A percentile compares a stretch with the other conserved stretches of the same genome.
phyloP scores from a whole-genome alignment of 1,140 invertebrate species.

The Drosophila subobscura region DNA sequence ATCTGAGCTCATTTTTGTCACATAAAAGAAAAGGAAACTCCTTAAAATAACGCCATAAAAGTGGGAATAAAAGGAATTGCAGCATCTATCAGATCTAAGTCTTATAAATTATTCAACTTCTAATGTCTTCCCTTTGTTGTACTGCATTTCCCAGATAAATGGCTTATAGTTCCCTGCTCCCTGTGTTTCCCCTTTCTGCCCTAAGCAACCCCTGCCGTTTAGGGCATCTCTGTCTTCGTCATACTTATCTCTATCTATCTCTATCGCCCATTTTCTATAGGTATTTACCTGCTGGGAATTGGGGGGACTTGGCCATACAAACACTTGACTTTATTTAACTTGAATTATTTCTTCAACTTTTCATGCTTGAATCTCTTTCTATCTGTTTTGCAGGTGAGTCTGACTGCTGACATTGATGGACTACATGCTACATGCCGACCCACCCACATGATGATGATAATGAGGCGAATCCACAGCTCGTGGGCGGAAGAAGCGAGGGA shows the following conservation, averaged over 20 bases:
- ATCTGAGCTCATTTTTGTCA: too few species aligned
- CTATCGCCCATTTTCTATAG: constrained; percentile 35
- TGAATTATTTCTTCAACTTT: constrained; percentile 46
- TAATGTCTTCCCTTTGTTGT: too few species aligned
- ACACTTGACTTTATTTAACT: constrained; percentile 59
- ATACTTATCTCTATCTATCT: background rate
- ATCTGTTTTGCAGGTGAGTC: constrained; percentile 68
- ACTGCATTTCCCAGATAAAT: too few species aligned
- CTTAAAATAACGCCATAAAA: too few species aligned
- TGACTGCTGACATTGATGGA: constrained; percentile 69
- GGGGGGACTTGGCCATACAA: constrained; percentile 17
- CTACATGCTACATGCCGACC: constrained; percentile 33
- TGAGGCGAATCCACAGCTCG: constrained; percentile 8
- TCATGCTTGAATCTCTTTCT: constrained; percentile 12
- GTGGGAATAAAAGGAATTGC: too few species aligned
- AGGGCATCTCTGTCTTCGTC: background rate
- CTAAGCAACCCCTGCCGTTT: background rate
- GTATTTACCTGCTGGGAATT: constrained; percentile 42
- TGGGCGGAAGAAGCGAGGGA: too few species aligned
- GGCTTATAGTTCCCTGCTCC: too few species aligned
- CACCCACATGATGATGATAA: constrained; percentile 21
- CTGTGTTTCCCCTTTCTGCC: background rate
- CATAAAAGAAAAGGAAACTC: too few species aligned
- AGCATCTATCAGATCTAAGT: too few species aligned
- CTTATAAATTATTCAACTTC: too few species aligned